Conservation (phyloP, 2,113 vertebrate species). For the Sylvia atricapilla region DNA sequence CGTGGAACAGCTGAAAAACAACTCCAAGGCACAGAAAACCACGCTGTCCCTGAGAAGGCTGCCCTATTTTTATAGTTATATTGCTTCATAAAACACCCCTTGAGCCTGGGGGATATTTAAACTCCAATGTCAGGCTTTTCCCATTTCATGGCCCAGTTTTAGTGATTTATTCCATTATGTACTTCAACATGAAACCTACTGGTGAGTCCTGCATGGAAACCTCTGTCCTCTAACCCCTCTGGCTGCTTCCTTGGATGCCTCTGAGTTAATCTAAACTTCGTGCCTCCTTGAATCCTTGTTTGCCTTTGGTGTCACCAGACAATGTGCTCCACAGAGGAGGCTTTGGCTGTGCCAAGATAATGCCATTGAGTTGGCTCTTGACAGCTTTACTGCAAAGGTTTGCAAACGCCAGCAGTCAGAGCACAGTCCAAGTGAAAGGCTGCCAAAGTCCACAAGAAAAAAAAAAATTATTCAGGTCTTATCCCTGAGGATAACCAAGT, state of each 20-base stretch:
- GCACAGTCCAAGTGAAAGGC: neutral
- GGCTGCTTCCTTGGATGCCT: neutral
- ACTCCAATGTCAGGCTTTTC: neutral
- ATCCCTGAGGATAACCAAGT: neutral
- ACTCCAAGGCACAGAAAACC: neutral
- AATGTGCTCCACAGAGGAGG: neutral
- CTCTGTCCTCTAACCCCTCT: neutral
- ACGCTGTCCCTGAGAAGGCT: neutral
- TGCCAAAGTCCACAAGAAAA: constrained; percentile 28
- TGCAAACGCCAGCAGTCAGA: neutral
- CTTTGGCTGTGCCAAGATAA: neutral
- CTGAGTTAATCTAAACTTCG: neutral
- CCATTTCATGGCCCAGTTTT: constrained; percentile 19
- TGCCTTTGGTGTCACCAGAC: constrained; percentile 16
- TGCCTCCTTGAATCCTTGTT: neutral
- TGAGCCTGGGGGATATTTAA: neutral
- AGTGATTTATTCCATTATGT: neutral
- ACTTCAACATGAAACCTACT: neutral
- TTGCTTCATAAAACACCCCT: constrained; percentile 20
- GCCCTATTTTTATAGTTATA: constrained; percentile 15
- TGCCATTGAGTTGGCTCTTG: neutral
- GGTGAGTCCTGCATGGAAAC: neutral
- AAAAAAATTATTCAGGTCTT: neutral
- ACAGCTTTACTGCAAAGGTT: constrained; percentile 5
- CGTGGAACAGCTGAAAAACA: neutral